A percentile compares a stretch with the other conserved stretches of the same genome.
phyloP scores from a whole-genome alignment of 2,888 invertebrate genomes.

The Apoderus coryli region DNA sequence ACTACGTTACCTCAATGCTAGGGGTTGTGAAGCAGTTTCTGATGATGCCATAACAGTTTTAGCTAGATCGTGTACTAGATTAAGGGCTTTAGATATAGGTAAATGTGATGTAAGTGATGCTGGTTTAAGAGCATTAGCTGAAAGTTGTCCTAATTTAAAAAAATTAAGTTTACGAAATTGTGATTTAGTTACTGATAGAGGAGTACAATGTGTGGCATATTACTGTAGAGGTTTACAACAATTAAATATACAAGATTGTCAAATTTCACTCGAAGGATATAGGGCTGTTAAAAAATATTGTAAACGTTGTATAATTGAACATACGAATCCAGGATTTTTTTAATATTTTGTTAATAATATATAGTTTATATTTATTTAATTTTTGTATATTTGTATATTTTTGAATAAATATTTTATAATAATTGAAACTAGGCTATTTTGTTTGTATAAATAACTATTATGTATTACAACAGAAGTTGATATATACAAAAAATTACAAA shows the following conservation, averaged over 20 bases:
- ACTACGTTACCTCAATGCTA: slow-evolving; percentile 74
- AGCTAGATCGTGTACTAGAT: slow-evolving; percentile 69
- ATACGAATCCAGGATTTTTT: slow-evolving; percentile 89
- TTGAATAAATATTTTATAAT: too few relatives aligned
- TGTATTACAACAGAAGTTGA: too few relatives aligned
- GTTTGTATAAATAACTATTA: too few relatives aligned
- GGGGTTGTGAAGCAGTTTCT: slow-evolving; percentile 89
- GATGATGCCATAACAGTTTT: slow-evolving; percentile 81
- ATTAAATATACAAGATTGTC: slow-evolving; percentile 86
- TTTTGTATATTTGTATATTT: slow-evolving; percentile 22
- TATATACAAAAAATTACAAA: too few relatives aligned
- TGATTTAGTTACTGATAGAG: slow-evolving; percentile 80
- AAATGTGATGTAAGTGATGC: slow-evolving; percentile 90
- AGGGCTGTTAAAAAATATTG: slow-evolving; percentile 85
- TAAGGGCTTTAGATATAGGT: slow-evolving; percentile 79
- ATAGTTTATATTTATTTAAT: slow-evolving; percentile 17
- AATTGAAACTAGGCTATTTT: too few relatives aligned
- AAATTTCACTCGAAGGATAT: slow-evolving; percentile 78
- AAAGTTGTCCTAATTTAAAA: slow-evolving; percentile 80
- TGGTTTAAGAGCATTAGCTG: slow-evolving; percentile 71
- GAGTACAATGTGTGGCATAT: slow-evolving; percentile 76
- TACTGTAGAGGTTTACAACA: slow-evolving; percentile 82
- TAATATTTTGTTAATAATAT: slow-evolving; percentile 29
- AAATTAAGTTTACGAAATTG: slow-evolving; percentile 82
- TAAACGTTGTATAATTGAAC: slow-evolving; percentile 84